Percentiles rank a stretch among this genome's conserved stretches.
phyloP scores from a whole-genome alignment of 2,888 invertebrate species.

The Sesia bembeciformis region DNA sequence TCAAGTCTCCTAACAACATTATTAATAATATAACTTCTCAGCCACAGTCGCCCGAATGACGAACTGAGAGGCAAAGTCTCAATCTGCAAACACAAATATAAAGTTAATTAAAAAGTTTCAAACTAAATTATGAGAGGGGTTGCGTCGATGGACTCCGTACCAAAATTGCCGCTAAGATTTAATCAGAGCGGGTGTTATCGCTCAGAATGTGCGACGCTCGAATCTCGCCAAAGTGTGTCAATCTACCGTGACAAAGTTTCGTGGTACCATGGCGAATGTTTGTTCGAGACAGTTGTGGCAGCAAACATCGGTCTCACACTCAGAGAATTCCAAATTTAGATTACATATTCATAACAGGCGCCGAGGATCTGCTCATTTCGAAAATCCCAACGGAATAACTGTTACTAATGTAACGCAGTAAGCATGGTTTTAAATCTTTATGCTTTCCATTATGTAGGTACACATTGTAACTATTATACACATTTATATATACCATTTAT shows the following conservation, averaged over 20 bases:
- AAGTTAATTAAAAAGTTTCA: conserved; percentile 75
- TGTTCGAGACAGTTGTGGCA: conserved; percentile 51
- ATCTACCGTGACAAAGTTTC: conserved; percentile 20
- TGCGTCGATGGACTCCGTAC: conserved; percentile 61
- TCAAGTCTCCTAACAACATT: conserved; percentile 21
- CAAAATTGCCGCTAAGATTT: conserved; percentile 66
- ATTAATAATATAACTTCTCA: conserved; percentile 63
- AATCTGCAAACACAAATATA: conserved; percentile 75
- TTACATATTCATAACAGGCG: conserved; percentile 72
- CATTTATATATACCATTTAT: too few species aligned
- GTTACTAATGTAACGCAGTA: conserved; percentile 21
- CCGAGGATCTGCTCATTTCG: conserved; percentile 54
- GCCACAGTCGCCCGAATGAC: conserved; percentile 60
- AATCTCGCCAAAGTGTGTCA: conserved; percentile 9
- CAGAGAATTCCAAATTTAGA: conserved; percentile 68
- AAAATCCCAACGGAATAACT: conserved; percentile 48
- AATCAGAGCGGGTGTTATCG: conserved; percentile 54
- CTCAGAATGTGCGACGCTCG: conserved; percentile 37
- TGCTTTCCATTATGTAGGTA: not conserved
- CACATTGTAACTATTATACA: too few species aligned
- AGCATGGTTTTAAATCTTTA: not conserved
- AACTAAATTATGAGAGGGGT: conserved; percentile 75
- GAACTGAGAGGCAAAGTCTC: conserved; percentile 64
- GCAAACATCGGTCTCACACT: conserved; percentile 68
- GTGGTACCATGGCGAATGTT: conserved; percentile 56